Evolutionary conservation across 2,888 invertebrate genomes (phyloP), one percentile per base, ranked within the genome.

Genomic region (Apamea anceps): DNA sequence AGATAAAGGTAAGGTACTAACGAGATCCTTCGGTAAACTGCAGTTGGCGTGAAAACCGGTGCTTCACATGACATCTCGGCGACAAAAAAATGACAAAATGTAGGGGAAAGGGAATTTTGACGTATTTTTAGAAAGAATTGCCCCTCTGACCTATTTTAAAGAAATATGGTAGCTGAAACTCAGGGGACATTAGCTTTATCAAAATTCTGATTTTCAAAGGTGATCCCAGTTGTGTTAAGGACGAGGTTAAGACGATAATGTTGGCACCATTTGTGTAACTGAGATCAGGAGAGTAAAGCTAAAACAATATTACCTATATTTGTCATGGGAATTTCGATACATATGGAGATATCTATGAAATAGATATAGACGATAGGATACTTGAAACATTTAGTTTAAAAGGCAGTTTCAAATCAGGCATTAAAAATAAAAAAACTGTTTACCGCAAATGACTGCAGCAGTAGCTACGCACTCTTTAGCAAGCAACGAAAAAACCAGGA

Each of bases 11-110:
- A 21, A 48, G 6, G 32, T 42, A 42, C 32, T 63, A 66, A 73
- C 13, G 21, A 32, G 51, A 21, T 80, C 12, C 57, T 60, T 32
- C 12, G 62, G 21, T 57, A 60, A 81, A 63, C 18, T 63, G 57
- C 48, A 70, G 45, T 57, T 42, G 37, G 18, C 28, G 81, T 63
- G 48, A 25, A 63, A 65, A 81, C 81, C 75, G 48, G 75, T 81
- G 63, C n/a, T 75, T 75, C 15, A 63, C 74, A 42, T 48, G 68
- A 25, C 37, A 32, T 32, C 32, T 32, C 32, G 32, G 32, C 2
- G 32, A 32, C 32, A 32, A 32, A 32, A 1, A 32, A 32, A 32
- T 32, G 32, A 1, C 32, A 32, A 32, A 32, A 32, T 32, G 32
- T 32, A 32, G 32, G 32, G 32, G 2, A 32, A 32, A n/a, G n/a